Percentiles rank a stretch among this genome's conserved stretches.
Conservation (phyloP, 1,140 invertebrate genomes). For the Philotrypesis tridentata region DNA sequence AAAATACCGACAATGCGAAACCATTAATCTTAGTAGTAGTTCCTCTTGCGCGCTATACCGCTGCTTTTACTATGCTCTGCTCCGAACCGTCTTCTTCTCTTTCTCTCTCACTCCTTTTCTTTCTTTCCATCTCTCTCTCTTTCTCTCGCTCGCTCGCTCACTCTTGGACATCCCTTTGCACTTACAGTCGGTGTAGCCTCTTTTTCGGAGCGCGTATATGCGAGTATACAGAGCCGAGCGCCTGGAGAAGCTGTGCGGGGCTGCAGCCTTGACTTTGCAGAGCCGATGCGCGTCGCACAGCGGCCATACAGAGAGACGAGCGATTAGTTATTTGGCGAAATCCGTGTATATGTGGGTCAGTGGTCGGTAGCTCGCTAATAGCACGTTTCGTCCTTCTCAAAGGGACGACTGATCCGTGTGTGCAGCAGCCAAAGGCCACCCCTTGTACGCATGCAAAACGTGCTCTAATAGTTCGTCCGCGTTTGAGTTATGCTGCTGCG, state of each 20-base stretch:
- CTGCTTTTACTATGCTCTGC: neutral
- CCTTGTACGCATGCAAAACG: constrained; percentile 4
- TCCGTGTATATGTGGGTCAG: constrained; percentile 56
- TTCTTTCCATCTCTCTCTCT: constrained; percentile 20
- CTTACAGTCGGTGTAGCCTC: constrained; percentile 52
- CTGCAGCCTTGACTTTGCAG: constrained; percentile 28
- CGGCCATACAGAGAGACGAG: constrained; percentile 22
- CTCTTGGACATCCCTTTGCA: constrained; percentile 60
- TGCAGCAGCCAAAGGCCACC: neutral
- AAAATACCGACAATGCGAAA: constrained; percentile 66
- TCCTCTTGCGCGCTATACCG: neutral
- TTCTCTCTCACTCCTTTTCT: neutral
- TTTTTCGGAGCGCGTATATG: constrained; percentile 46
- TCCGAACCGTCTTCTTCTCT: neutral
- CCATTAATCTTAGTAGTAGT: constrained; percentile 64
- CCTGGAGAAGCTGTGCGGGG: constrained; percentile 5
- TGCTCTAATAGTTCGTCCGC: constrained; percentile 1
- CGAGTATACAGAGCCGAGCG: no score
- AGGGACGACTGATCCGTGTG: neutral
- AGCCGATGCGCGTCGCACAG: constrained; percentile 25
- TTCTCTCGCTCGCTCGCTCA: constrained; percentile 17
- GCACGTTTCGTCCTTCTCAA: neutral
- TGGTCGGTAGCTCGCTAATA: neutral
- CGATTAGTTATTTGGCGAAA: constrained; percentile 52
- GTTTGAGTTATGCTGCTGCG: constrained; percentile 7